phyloP scores from a whole-genome alignment of 2,797 vertebrate species.

The Thunnus albacares region DNA sequence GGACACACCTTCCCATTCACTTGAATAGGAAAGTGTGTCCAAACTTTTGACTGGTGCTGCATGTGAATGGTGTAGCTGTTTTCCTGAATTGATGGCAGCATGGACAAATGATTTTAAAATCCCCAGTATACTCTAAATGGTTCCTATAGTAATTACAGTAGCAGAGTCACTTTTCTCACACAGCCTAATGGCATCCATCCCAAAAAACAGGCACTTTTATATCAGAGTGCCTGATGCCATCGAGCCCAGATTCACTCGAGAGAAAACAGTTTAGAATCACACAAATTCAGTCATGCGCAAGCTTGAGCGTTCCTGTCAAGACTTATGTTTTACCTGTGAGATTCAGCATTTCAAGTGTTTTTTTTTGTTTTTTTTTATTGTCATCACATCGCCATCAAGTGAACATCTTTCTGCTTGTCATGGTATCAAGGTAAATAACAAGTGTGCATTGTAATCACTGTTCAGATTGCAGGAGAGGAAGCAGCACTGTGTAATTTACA shows the following conservation, averaged over 20 bases:
- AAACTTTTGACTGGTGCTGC: no score
- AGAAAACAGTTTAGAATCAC: constrained; percentile 36
- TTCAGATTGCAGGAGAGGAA: background rate
- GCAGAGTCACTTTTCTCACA: constrained; percentile 24
- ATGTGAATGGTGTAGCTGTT: constrained; percentile 6
- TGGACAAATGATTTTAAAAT: constrained; percentile 38
- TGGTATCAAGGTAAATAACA: background rate
- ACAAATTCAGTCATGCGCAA: constrained; percentile 10
- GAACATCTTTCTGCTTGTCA: constrained; percentile 17
- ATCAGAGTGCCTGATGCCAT: constrained; percentile 35
- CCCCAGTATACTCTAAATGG: background rate
- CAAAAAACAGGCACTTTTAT: constrained; percentile 12
- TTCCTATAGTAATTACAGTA: constrained; percentile 32
- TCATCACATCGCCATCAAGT: background rate
- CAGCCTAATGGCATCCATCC: constrained; percentile 24
- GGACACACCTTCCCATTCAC: no score
- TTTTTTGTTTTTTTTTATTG: background rate
- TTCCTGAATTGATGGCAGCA: background rate
- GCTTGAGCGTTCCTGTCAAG: no score
- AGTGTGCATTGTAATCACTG: background rate
- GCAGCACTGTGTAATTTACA: background rate
- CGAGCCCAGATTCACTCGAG: constrained; percentile 28
- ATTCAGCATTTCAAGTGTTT: background rate
- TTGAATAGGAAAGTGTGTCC: no score
- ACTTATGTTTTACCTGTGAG: background rate